These are phyloP conservation scores for Doryteuthis pealeii DNA, from an alignment of 1,140 invertebrate genomes.

Conservation along the genomic window DNA sequence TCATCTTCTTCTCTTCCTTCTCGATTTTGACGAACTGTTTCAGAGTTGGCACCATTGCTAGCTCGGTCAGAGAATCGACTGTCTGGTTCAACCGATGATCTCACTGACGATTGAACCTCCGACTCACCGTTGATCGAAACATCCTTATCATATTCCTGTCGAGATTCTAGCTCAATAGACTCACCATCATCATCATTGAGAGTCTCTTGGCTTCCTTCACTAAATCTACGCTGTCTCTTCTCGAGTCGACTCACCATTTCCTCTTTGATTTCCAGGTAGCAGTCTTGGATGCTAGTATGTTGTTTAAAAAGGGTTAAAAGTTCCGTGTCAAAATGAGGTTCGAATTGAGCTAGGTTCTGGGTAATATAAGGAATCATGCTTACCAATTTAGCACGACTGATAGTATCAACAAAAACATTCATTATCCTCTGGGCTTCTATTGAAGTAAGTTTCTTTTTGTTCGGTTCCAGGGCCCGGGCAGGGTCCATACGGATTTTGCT, in stretches of 20 bases:
- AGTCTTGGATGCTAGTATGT: slow-evolving; percentile 43
- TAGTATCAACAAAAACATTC: slow-evolving; percentile 57
- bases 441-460: slow-evolving; percentile 56
- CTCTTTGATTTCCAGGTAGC: slow-evolving; percentile 39
- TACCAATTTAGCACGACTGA: slow-evolving; percentile 49
- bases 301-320: slow-evolving; percentile 44
- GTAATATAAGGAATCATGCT: slow-evolving; percentile 52
- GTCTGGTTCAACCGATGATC: too few relatives aligned
- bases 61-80: too few relatives aligned
- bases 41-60: too few relatives aligned
- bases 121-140: too few relatives aligned
- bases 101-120: too few relatives aligned
- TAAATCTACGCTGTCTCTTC: too few relatives aligned
- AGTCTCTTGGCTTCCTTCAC: too few relatives aligned
- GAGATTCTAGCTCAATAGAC: too few relatives aligned
- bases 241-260: too few relatives aligned
- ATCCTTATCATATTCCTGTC: too few relatives aligned
- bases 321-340: slow-evolving; percentile 46
- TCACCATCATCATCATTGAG: too few relatives aligned
- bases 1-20: slow-evolving; percentile 17
- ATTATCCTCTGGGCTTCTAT: slow-evolving; percentile 58
- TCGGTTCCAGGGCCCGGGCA: slow-evolving; percentile 54
- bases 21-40: slow-evolving; percentile 22
- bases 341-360: slow-evolving; percentile 49
- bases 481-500: slow-evolving; percentile 43